Evolutionary conservation across 1,140 invertebrate genomes (phyloP).

Genomic region (Saccostrea echinata): DNA sequence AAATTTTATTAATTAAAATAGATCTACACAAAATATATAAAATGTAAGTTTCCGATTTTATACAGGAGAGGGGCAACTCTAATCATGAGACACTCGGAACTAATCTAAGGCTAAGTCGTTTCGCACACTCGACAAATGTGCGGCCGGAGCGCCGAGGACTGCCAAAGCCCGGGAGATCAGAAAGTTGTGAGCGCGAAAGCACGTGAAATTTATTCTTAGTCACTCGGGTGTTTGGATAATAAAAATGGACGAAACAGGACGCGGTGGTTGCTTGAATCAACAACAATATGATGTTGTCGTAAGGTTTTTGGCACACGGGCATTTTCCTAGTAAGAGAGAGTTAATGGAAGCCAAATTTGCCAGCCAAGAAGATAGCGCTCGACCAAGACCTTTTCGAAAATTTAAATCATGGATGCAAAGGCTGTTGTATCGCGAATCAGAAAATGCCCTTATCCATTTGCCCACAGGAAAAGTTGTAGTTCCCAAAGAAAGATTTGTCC

Average conservation of each 20-base stretch:
- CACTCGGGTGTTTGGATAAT: background rate
- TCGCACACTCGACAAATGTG: too few relatives aligned
- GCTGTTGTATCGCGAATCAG: constrained; percentile 41
- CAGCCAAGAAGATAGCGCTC: background rate
- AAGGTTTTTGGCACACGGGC: constrained; percentile 15
- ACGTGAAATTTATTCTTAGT: background rate
- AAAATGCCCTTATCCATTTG: constrained; percentile 41
- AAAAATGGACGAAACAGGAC: constrained; percentile 11
- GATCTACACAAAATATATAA: too few relatives aligned
- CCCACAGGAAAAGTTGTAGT: constrained; percentile 46
- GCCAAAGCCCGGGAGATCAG: too few relatives aligned
- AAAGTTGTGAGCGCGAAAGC: constrained; percentile 1
- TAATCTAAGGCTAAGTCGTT: too few relatives aligned
- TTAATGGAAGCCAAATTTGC: constrained; percentile 43
- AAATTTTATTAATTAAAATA: too few relatives aligned
- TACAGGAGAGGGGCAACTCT: too few relatives aligned
- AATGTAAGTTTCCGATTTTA: too few relatives aligned
- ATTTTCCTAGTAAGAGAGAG: constrained; percentile 30
- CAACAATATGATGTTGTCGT: constrained; percentile 47
- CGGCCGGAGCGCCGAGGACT: too few relatives aligned
- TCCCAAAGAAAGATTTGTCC: constrained; percentile 45
- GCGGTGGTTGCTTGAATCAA: constrained; percentile 33
- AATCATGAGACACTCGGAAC: too few relatives aligned
- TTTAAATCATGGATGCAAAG: constrained; percentile 48
- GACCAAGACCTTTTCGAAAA: constrained; percentile 15